Base-by-base conservation (phyloP, 2,888 invertebrate genomes). In the Zaprionus lineosus region DNA sequence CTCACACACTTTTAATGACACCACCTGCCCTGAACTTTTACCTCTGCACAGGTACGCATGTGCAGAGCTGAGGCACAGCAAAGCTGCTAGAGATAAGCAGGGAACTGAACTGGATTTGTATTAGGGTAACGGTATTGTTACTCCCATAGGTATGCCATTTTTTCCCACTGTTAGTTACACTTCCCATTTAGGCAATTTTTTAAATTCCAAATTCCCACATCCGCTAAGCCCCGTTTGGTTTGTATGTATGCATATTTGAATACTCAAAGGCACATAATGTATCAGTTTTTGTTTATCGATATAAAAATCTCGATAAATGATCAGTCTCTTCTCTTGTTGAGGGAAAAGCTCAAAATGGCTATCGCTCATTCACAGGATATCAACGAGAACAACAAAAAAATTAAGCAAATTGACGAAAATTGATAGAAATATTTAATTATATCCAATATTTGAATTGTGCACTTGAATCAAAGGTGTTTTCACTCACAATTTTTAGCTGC, bases 1-100 rank as follows among this genome's bases (percentile, higher is more conserved):
- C n/a, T n/a, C 28, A 44, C 6, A 12, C 12, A 62, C 15, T 8
- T 6, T n/a, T 24, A 50, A 15, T 50, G 37, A 34, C 31, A 36
- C n/a, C 55, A 58, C 15, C 37, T 57, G 31, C 12, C 9, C 12
- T 70, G 70, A 72, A 72, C 73, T 72, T 21, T 70, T 51, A 36
- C 47, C 61, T 72, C 16, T 26, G 6, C 34, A 36, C 18, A 40
- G 56, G 11, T 58, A 55, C 73, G 70, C 70, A 58, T 57, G 70
- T 67, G 70, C 66, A 56, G 31, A 28, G 29, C 29, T 29, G 48
- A 37, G 21, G 18, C 11, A 8, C 11, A 41, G 31, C 8, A n/a
- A 5, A 5, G 21, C 7, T 21, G 21, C 7, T 24, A n/a, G 24
- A 7, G 8, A 24, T 24, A 24, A n/a, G 6, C 26, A 14, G 9